phyloP scores from a whole-genome alignment of 2,888 invertebrate species.

The Macrosiphum euphorbiae region DNA sequence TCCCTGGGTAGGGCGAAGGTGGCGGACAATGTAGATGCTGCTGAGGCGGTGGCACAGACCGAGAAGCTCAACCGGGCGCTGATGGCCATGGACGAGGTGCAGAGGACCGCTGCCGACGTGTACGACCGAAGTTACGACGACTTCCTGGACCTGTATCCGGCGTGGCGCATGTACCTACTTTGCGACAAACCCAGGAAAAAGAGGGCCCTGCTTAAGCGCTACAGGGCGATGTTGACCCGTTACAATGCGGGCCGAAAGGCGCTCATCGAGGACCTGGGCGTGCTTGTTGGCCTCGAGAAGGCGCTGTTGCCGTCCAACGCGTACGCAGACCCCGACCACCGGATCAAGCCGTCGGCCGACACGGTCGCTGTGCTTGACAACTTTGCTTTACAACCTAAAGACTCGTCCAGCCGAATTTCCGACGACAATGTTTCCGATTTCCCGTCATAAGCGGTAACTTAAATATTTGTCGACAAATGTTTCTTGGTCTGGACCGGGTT shows the following conservation, averaged over 20 bases:
- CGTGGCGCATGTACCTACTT: constrained; percentile 27
- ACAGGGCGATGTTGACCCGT: neutral
- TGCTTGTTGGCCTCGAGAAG: neutral
- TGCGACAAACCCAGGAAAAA: neutral
- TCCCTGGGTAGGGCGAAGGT: neutral
- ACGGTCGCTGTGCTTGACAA: neutral
- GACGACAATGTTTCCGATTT: too few relatives aligned
- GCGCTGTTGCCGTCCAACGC: constrained; percentile 42
- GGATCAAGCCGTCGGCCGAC: neutral
- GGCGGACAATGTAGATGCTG: neutral
- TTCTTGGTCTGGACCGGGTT: too few relatives aligned
- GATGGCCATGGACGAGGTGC: neutral
- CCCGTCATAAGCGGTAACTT: too few relatives aligned
- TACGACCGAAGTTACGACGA: neutral
- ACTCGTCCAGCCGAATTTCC: too few relatives aligned
- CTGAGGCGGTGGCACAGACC: too few relatives aligned
- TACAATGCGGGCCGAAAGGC: neutral
- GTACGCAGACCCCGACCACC: neutral
- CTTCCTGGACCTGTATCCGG: constrained; percentile 38
- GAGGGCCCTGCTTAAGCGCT: neutral
- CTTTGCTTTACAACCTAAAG: neutral
- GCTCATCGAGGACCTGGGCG: neutral
- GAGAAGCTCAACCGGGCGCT: constrained; percentile 13
- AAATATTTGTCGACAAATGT: too few relatives aligned
- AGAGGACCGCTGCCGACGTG: neutral